Conservation (phyloP, 1,140 invertebrate genomes). For the Leptinotarsa defecta region DNA sequence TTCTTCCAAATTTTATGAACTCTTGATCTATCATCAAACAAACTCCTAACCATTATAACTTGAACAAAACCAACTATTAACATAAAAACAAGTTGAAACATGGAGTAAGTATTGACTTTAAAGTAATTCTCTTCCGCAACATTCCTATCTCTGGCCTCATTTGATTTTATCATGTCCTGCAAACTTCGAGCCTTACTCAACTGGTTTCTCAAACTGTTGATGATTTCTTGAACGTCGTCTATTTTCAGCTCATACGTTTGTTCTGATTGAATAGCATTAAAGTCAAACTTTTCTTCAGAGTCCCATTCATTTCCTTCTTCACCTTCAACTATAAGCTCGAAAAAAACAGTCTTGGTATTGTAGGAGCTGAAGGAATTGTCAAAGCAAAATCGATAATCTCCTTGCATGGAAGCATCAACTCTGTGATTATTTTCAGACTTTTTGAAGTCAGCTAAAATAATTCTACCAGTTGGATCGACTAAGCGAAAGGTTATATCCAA, state of each 20-base stretch:
- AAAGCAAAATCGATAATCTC: constrained; percentile 81
- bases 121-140: constrained; percentile 76
- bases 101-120: constrained; percentile 75
- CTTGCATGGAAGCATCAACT: constrained; percentile 61
- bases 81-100: constrained; percentile 73
- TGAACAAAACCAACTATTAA: constrained; percentile 70
- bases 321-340: constrained; percentile 73
- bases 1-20: constrained; percentile 61
- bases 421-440: constrained; percentile 73
- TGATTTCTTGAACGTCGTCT: constrained; percentile 66
- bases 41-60: constrained; percentile 68
- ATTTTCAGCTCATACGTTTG: constrained; percentile 68
- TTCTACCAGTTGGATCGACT: constrained; percentile 65
- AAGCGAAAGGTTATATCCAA: constrained; percentile 77
- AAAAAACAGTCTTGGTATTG: constrained; percentile 79
- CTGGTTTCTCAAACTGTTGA: constrained; percentile 64
- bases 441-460: constrained; percentile 70
- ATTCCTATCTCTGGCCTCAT: constrained; percentile 78
- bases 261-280: constrained; percentile 58
- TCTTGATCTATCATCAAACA: constrained; percentile 69
- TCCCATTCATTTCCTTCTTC: constrained; percentile 62
- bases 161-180: constrained; percentile 74
- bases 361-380: constrained; percentile 82
- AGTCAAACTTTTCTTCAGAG: constrained; percentile 60
- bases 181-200: constrained; percentile 68